Evolutionary conservation across 2,113 vertebrate genomes (phyloP).

Genomic region (Platichthys stellatus): DNA sequence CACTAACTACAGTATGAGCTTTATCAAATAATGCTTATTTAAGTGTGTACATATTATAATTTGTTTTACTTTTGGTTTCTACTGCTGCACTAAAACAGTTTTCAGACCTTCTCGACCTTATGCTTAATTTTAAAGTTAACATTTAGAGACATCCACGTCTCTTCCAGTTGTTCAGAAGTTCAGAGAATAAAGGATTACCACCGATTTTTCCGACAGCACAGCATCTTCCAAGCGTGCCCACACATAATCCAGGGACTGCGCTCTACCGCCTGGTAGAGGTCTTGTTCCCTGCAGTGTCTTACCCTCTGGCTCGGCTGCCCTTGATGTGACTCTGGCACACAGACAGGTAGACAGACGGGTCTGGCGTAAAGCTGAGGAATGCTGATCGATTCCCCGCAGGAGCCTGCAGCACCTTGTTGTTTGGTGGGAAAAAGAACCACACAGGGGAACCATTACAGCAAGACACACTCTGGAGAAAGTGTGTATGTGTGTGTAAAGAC

Average conservation of each 20-base stretch:
- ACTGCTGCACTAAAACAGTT: no score
- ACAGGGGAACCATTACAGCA: conserved; percentile 37
- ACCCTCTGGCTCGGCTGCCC: conserved; percentile 49
- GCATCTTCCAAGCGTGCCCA: background rate
- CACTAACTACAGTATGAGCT: no score
- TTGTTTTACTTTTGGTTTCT: no score
- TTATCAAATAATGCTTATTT: no score
- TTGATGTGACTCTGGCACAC: conserved; percentile 44
- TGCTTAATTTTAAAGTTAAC: no score
- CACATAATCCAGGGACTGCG: background rate
- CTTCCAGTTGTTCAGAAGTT: background rate
- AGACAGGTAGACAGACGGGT: conserved; percentile 58
- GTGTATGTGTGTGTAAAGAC: background rate
- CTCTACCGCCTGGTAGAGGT: conserved; percentile 14
- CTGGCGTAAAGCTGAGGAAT: conserved; percentile 39
- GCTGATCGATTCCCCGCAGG: conserved; percentile 63
- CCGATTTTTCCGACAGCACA: no score
- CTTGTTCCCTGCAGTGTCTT: conserved; percentile 47
- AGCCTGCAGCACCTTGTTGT: conserved; percentile 29
- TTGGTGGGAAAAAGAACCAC: conserved; percentile 28
- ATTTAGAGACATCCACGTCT: background rate
- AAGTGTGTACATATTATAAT: no score
- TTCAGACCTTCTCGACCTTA: no score
- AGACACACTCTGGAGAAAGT: conserved; percentile 21
- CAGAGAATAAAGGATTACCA: background rate